A percentile compares a stretch with the other conserved stretches of the same genome.
Conservation (phyloP, 2,797 vertebrate genomes). For the Dryobates pubescens region DNA sequence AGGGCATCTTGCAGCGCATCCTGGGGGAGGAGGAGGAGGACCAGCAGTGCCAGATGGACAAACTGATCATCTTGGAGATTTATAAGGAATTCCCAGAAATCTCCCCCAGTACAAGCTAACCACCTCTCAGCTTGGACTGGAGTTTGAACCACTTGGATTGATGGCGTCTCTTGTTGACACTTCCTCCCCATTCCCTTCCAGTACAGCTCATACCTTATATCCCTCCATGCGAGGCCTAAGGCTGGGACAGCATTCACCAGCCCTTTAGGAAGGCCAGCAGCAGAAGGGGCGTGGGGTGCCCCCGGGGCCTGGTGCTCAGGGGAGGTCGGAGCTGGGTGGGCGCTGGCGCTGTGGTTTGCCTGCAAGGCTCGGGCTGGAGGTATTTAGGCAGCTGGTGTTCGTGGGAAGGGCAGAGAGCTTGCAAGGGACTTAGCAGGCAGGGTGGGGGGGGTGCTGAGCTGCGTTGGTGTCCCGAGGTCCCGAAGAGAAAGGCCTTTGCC, state of each 20-base stretch:
- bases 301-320: background rate
- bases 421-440: background rate
- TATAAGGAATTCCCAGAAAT: slow-evolving; percentile 93
- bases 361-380: background rate
- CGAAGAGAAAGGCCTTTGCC: slow-evolving; percentile 60
- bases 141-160: slow-evolving; percentile 39
- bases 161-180: slow-evolving; percentile 63
- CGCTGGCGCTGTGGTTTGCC: background rate
- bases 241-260: background rate
- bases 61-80: slow-evolving; percentile 93
- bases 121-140: slow-evolving; percentile 6
- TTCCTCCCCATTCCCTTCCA: slow-evolving; percentile 58
- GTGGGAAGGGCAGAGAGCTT: background rate
- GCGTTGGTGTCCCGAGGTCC: background rate
- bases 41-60: slow-evolving; percentile 95
- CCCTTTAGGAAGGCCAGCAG: background rate
- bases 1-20: slow-evolving; percentile 90
- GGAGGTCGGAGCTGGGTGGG: background rate
- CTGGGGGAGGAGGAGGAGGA: slow-evolving; percentile 86
- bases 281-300: background rate
- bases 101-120: slow-evolving; percentile 77
- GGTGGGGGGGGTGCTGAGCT: background rate
- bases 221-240: slow-evolving; percentile 60
- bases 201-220: slow-evolving; percentile 64
- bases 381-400: background rate